Conservation (phyloP, 2,113 vertebrate species). For the Pygoscelis antarcticus region DNA sequence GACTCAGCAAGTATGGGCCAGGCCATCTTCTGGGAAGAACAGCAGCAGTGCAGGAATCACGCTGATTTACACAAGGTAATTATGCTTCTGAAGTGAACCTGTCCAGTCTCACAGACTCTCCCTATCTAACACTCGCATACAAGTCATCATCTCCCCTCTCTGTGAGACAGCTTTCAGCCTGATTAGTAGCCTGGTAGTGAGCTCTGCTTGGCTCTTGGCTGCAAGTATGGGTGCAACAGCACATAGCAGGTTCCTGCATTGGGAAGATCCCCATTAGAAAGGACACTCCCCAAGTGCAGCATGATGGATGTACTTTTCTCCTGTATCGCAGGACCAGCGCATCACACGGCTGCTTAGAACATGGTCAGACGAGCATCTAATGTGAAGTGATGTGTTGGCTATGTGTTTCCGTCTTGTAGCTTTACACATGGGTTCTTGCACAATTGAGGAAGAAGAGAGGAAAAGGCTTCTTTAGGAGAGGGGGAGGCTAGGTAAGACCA, state of each 20-base stretch:
- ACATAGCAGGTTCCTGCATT: background rate
- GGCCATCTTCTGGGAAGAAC: background rate
- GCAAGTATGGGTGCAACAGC: background rate
- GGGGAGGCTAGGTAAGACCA: accelerated
- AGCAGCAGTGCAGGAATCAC: background rate
- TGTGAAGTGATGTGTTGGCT: background rate
- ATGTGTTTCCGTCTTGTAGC: background rate
- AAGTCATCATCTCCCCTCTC: background rate
- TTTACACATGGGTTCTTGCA: background rate
- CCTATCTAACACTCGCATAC: background rate
- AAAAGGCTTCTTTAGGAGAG: background rate
- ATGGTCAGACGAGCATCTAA: background rate
- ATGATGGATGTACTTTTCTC: background rate
- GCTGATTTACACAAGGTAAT: background rate
- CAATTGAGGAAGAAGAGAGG: background rate
- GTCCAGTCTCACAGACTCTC: background rate
- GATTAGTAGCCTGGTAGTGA: background rate
- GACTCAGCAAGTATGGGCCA: background rate
- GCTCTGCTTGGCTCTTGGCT: background rate
- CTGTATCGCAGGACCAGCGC: background rate
- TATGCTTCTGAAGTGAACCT: background rate
- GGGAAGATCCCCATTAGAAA: background rate
- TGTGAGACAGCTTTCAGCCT: background rate
- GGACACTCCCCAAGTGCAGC: background rate
- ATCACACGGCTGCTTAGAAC: background rate